Evolutionary conservation across 2,888 invertebrate genomes (phyloP).

Genomic region (Herminia tarsipennalis): DNA sequence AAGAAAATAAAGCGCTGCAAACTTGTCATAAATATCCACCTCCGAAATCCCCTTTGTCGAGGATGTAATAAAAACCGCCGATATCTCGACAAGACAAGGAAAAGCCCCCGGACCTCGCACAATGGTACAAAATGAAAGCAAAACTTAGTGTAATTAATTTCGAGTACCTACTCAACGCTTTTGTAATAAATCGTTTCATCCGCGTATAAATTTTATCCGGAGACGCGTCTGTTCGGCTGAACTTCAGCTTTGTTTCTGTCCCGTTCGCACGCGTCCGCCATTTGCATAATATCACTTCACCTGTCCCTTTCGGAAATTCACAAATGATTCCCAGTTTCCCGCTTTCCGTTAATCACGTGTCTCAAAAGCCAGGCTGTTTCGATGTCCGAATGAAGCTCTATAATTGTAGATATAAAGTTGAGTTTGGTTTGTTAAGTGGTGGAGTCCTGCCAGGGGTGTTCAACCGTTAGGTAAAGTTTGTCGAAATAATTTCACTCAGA

Average conservation of each 20-base stretch:
- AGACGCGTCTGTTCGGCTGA: conserved; percentile 59
- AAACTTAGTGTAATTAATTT: conserved; percentile 82
- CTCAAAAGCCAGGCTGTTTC: conserved; percentile 52
- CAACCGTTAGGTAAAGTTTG: conserved; percentile 75
- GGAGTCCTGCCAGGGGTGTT: conserved; percentile 54
- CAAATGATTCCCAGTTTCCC: conserved; percentile 84
- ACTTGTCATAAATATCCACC: conserved; percentile 62
- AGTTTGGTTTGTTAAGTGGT: conserved; percentile 36
- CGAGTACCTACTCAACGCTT: conserved; percentile 83
- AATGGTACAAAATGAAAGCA: conserved; percentile 74
- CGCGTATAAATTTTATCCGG: conserved; percentile 78
- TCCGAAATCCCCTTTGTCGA: conserved; percentile 50
- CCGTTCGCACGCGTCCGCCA: conserved; percentile 57
- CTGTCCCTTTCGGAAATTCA: conserved; percentile 80
- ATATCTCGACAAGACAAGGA: conserved; percentile 63
- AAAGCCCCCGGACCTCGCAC: conserved; percentile 60
- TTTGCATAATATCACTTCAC: conserved; percentile 80
- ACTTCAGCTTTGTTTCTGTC: conserved; percentile 65
- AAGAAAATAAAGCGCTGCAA: conserved; percentile 52
- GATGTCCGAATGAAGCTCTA: conserved; percentile 50
- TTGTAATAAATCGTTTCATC: conserved; percentile 85
- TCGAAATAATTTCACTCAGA: conserved; percentile 79
- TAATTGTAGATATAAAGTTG: conserved; percentile 44
- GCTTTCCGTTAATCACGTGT: conserved; percentile 81
- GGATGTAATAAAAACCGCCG: conserved; percentile 61